Conservation (phyloP, 2,113 vertebrate species). For the Pygathrix nemaeus region DNA sequence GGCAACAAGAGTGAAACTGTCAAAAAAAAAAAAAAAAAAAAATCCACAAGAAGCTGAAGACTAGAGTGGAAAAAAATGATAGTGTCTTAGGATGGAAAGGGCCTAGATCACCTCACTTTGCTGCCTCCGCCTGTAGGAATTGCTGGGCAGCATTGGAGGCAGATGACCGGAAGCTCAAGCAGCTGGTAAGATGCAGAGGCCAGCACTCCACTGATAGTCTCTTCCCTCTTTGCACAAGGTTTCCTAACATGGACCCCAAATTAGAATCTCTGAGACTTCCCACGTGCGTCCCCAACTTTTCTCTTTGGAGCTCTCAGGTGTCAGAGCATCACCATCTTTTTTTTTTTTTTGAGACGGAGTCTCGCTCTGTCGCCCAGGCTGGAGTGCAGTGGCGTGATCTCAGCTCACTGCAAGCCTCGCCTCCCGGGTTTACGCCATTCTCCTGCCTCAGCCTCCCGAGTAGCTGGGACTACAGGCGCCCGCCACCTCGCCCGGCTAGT, state of each 20-base stretch:
- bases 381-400: no score
- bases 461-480: no score
- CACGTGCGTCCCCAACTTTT: not conserved
- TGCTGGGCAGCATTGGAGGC: not conserved
- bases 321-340: not conserved
- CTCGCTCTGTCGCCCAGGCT: no score
- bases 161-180: not conserved
- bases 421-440: no score
- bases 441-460: no score
- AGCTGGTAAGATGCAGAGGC: not conserved
- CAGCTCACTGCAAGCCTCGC: no score
- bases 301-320: not conserved
- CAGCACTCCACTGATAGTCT: rapidly evolving
- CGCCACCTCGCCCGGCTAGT: no score
- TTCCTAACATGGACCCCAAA: not conserved
- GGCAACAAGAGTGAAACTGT: no score
- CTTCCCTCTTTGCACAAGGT: not conserved
- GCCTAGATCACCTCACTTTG: rapidly evolving
- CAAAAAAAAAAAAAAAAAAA: not conserved
- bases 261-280: not conserved
- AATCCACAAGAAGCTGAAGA: not conserved
- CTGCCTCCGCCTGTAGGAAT: not conserved
- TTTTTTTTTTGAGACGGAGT: no score
- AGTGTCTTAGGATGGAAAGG: not conserved
- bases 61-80: not conserved